Evolutionary conservation across 1,140 invertebrate genomes (phyloP).

Genomic region (Drosophila pachea): DNA sequence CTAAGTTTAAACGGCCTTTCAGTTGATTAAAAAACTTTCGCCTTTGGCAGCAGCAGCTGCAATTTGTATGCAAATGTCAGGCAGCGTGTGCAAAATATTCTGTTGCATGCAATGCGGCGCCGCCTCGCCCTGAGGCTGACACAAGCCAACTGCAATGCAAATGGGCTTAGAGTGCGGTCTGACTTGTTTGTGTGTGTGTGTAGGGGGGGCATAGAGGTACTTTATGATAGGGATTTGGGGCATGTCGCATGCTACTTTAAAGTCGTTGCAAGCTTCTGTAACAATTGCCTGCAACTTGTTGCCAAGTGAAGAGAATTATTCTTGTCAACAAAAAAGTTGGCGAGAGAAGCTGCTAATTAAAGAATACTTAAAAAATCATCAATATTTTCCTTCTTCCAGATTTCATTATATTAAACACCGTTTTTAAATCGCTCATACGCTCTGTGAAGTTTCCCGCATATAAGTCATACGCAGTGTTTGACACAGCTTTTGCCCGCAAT

Average conservation of each 20-base stretch:
- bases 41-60: constrained; percentile 45
- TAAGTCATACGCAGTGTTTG: no score
- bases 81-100: constrained; percentile 60
- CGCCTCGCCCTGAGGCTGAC: background rate
- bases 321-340: background rate
- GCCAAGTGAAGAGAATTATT: background rate
- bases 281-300: constrained; percentile 26
- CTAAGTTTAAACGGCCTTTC: constrained; percentile 75
- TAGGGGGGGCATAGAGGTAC: constrained; percentile 18
- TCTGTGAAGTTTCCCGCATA: no score
- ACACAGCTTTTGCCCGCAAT: no score
- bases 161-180: background rate
- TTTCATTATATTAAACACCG: no score
- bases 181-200: constrained; percentile 5
- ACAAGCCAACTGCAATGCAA: constrained; percentile 11
- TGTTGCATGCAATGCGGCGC: constrained; percentile 57
- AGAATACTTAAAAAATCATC: background rate
- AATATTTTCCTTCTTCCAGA: no score
- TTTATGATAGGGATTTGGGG: constrained; percentile 61
- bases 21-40: constrained; percentile 76
- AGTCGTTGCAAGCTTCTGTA: constrained; percentile 42
- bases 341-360: background rate
- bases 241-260: constrained; percentile 65
- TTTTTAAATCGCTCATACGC: no score
- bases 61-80: constrained; percentile 74